Conservation (phyloP, 2,888 invertebrate species). For the Drosophila nr. perissopoda region DNA sequence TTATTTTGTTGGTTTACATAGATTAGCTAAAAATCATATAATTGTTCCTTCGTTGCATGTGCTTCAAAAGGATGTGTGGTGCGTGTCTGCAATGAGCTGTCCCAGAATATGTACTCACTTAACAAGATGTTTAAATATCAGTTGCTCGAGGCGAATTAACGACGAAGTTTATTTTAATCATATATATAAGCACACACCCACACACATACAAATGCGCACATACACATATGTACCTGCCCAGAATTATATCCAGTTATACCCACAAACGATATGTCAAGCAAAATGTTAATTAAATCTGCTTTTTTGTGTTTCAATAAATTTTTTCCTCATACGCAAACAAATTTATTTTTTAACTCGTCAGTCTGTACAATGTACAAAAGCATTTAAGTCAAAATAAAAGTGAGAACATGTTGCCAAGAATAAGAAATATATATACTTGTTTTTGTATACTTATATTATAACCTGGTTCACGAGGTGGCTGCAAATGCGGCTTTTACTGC, state of each 20-base stretch:
- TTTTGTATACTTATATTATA: not conserved
- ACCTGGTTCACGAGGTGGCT: conserved; percentile 32
- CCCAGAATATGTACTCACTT: conserved; percentile 71
- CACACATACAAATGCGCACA: conserved; percentile 5
- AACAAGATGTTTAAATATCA: conserved; percentile 76
- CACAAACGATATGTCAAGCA: conserved; percentile 2
- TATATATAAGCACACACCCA: not conserved
- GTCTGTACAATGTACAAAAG: not conserved
- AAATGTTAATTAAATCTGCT: conserved; percentile 39
- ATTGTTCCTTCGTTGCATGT: conserved; percentile 24
- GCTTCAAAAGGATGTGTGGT: conserved; percentile 72
- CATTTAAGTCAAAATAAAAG: conserved; percentile 23
- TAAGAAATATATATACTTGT: not conserved
- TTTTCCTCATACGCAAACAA: conserved; percentile 1
- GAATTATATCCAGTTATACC: conserved; percentile 11
- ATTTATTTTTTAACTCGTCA: not conserved
- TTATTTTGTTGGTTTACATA: conserved; percentile 8
- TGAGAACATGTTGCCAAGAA: conserved; percentile 15
- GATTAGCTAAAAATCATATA: conserved; percentile 5
- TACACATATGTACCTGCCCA: conserved; percentile 29
- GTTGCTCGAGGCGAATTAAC: conserved; percentile 66
- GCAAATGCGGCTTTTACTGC: conserved; percentile 16
- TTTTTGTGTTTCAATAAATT: conserved; percentile 49
- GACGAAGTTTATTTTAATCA: not conserved
- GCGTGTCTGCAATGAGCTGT: conserved; percentile 73